phyloP scores from a whole-genome alignment of 1,140 invertebrate species.

The Drosophila tani region DNA sequence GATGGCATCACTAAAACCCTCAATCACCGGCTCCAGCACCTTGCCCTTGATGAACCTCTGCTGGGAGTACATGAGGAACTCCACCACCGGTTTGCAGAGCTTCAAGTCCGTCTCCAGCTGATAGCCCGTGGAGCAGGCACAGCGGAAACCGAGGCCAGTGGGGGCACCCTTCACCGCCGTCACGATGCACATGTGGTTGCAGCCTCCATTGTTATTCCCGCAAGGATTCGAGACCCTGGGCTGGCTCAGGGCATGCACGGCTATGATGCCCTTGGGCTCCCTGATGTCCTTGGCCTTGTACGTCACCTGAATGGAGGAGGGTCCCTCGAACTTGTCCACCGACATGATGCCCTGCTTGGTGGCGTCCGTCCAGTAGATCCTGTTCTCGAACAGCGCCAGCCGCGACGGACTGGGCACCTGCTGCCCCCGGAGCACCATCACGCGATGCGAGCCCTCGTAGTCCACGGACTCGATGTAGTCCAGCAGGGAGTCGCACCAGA shows the following conservation, averaged over 20 bases:
- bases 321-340: constrained; percentile 94
- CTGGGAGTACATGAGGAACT: constrained; percentile 98
- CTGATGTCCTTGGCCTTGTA: constrained; percentile 92
- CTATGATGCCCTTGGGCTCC: constrained; percentile 94
- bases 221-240: constrained; percentile 94
- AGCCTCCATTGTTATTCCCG: constrained; percentile 94
- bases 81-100: constrained; percentile 93
- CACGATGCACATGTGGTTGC: constrained; percentile 98
- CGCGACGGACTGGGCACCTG: constrained; percentile 94
- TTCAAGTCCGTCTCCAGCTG: constrained; percentile 90
- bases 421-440: constrained; percentile 92
- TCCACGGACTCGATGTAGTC: constrained; percentile 99
- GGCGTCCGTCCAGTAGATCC: constrained; percentile 97
- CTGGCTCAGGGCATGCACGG: constrained; percentile 92
- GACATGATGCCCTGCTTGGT: constrained; percentile 97
- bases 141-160: constrained; percentile 94
- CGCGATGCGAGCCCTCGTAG: constrained; percentile 94
- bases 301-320: constrained; percentile 91
- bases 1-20: constrained; percentile 97
- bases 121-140: constrained; percentile 97
- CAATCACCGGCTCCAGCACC: constrained; percentile 94
- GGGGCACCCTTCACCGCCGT: constrained; percentile 91
- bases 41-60: constrained; percentile 98
- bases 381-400: constrained; percentile 95
- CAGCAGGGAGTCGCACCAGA: constrained; percentile 97